These are phyloP conservation scores for Ethmia dodecea DNA, from an alignment of 2,888 invertebrate species.

Conservation along the genomic window DNA sequence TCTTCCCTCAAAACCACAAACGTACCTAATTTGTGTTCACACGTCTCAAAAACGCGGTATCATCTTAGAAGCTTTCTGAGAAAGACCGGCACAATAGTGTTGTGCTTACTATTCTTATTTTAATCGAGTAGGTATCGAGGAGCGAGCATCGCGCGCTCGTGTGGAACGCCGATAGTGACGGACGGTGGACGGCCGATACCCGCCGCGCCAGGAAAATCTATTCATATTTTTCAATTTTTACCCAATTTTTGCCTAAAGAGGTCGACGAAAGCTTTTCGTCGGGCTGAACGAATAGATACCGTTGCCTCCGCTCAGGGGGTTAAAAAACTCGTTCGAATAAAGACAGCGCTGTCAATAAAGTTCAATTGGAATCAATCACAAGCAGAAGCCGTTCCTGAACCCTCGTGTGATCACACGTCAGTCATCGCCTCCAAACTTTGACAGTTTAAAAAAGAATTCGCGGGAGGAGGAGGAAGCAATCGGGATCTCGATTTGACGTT, in stretches of 20 bases:
- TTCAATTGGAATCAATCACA: constrained; percentile 57
- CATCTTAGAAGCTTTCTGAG: constrained; percentile 41
- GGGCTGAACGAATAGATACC: neutral
- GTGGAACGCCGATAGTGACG: constrained; percentile 72
- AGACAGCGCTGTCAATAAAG: constrained; percentile 31
- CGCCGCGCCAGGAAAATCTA: constrained; percentile 41
- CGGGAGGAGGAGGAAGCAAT: constrained; percentile 50
- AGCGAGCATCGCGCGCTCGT: constrained; percentile 59
- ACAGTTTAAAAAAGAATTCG: constrained; percentile 48
- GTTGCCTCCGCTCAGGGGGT: too few relatives aligned
- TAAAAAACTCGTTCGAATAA: constrained; percentile 5
- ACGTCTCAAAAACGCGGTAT: constrained; percentile 30
- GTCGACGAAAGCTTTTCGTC: constrained; percentile 8
- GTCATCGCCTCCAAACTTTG: constrained; percentile 45
- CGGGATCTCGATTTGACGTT: constrained; percentile 52
- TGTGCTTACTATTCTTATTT: constrained; percentile 67
- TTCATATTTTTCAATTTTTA: constrained; percentile 60
- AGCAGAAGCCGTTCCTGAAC: constrained; percentile 31
- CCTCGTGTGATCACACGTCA: constrained; percentile 39
- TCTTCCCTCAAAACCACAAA: too few relatives aligned
- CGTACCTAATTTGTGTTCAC: too few relatives aligned
- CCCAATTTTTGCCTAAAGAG: constrained; percentile 26
- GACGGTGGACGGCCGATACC: constrained; percentile 57
- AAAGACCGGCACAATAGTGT: constrained; percentile 54
- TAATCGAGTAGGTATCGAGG: constrained; percentile 63